phyloP scores from a whole-genome alignment of 1,140 invertebrate genomes.

The Pachypsylla venusta region DNA sequence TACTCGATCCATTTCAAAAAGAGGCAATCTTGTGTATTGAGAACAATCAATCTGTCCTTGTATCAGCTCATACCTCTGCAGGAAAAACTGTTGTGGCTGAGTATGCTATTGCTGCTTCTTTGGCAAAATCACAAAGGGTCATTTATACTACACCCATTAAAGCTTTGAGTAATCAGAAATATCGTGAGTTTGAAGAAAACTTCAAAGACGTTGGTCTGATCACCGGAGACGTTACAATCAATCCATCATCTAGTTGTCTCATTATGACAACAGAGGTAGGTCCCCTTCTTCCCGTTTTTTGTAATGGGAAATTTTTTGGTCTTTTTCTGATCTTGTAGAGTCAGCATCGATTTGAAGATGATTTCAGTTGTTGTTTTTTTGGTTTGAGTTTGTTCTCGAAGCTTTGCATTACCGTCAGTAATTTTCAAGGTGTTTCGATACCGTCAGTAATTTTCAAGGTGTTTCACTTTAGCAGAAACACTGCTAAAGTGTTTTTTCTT shows the following conservation, averaged over 20 bases:
- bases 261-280: conserved; percentile 99
- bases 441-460: too few species aligned
- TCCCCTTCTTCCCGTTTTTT: background rate
- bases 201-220: conserved; percentile 96
- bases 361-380: too few species aligned
- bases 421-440: too few species aligned
- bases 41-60: conserved; percentile 93
- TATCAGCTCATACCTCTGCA: conserved; percentile 98
- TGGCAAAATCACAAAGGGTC: conserved; percentile 67
- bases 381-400: too few species aligned
- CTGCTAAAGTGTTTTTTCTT: too few species aligned
- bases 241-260: conserved; percentile 89
- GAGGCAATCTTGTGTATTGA: conserved; percentile 96
- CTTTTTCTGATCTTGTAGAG: too few species aligned
- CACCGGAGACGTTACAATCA: conserved; percentile 98
- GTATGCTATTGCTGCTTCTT: conserved; percentile 63
- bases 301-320: background rate
- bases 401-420: too few species aligned
- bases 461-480: too few species aligned
- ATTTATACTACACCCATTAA: conserved; percentile 99
- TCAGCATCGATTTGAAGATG: too few species aligned
- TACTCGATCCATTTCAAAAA: conserved; percentile 95
- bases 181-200: conserved; percentile 93
- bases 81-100: conserved; percentile 99
- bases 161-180: conserved; percentile 99